phyloP scores from a whole-genome alignment of 1,140 invertebrate genomes.

The Bombus picipes region DNA sequence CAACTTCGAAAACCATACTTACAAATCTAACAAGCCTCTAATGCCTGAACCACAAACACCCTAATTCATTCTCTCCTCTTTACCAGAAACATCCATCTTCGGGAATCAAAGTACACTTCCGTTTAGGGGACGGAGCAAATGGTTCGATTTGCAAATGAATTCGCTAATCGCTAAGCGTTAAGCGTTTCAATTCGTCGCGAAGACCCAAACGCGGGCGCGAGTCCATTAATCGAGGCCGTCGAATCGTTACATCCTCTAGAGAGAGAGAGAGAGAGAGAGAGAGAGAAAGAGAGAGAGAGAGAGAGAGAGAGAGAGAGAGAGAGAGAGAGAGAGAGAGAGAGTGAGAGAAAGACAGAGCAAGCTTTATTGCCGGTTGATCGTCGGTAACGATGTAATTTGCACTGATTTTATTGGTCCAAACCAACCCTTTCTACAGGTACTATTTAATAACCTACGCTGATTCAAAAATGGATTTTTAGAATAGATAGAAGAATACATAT shows the following conservation, averaged over 20 bases:
- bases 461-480: no score
- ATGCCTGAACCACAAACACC: background rate
- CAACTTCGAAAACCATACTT: background rate
- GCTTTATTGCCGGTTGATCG: slow-evolving; percentile 57
- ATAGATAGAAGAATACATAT: no score
- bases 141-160: slow-evolving; percentile 33
- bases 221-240: slow-evolving; percentile 26
- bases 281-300: no score
- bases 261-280: background rate
- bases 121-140: background rate
- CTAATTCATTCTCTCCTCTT: background rate
- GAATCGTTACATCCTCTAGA: background rate
- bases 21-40: background rate
- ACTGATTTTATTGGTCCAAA: slow-evolving; percentile 61
- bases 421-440: slow-evolving; percentile 31
- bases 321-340: no score
- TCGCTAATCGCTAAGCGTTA: slow-evolving; percentile 8
- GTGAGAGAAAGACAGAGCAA: background rate
- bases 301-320: background rate
- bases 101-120: background rate
- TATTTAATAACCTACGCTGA: background rate
- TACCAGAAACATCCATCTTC: background rate
- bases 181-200: slow-evolving; percentile 34
- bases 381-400: slow-evolving; percentile 58
- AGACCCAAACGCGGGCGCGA: slow-evolving; percentile 29